Conservation (phyloP, 1,140 invertebrate genomes). For the Eumaeus atala region DNA sequence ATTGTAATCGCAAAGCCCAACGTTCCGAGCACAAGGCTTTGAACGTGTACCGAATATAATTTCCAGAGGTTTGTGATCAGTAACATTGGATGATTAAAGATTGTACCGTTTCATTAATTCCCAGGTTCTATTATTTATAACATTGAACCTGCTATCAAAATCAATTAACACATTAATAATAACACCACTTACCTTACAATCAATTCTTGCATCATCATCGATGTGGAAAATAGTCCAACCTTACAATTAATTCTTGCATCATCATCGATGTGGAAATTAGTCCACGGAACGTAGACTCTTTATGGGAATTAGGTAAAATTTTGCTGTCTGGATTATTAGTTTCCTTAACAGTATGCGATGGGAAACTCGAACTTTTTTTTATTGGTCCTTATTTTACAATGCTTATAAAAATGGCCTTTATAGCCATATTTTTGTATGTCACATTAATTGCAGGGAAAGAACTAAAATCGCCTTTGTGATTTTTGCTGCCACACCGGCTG, state of each 20-base stretch:
- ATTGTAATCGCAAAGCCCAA: slow-evolving; percentile 32
- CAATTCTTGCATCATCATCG: slow-evolving; percentile 23
- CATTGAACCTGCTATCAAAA: slow-evolving; percentile 29
- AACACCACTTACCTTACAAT: slow-evolving; percentile 24
- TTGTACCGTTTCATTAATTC: slow-evolving; percentile 18
- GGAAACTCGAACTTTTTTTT: no score
- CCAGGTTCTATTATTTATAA: slow-evolving; percentile 31
- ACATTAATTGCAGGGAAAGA: slow-evolving; percentile 12
- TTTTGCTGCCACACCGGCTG: slow-evolving; percentile 14
- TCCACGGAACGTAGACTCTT: slow-evolving; percentile 15
- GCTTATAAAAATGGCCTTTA: slow-evolving; percentile 14
- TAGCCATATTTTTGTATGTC: slow-evolving; percentile 11
- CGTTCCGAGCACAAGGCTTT: slow-evolving; percentile 29
- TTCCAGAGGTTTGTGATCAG: slow-evolving; percentile 47
- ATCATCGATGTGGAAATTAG: slow-evolving; percentile 28
- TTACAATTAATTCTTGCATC: slow-evolving; percentile 22
- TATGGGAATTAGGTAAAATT: background rate
- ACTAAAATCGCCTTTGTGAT: slow-evolving; percentile 10
- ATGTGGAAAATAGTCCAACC: slow-evolving; percentile 28
- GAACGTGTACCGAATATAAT: slow-evolving; percentile 33
- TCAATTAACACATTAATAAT: slow-evolving; percentile 31
- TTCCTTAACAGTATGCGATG: no score
- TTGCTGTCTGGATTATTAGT: slow-evolving; percentile 4
- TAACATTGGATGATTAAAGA: no score
- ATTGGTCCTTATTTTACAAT: slow-evolving; percentile 17